These are phyloP conservation scores for Agriotes lineatus DNA, from an alignment of 2,888 invertebrate genomes.

Conservation along the genomic window DNA sequence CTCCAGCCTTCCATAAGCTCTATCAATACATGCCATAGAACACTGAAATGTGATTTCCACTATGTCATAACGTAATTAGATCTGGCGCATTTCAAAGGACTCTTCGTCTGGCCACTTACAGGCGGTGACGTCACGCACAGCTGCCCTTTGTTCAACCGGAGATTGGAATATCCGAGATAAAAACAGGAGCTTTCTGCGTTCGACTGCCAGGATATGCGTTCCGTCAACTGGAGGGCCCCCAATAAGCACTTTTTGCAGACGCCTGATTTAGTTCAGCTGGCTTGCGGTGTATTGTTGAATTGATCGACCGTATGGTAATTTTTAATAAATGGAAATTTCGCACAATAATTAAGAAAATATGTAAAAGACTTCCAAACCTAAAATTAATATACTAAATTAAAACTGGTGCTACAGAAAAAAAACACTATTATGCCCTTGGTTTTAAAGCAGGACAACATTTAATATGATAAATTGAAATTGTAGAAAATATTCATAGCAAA, in stretches of 20 bases:
- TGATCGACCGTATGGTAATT: no score
- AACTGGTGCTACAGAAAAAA: no score
- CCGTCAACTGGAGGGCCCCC: conserved; percentile 34
- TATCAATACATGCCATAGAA: conserved; percentile 45
- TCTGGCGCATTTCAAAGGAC: conserved; percentile 56
- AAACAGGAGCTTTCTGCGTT: conserved; percentile 40
- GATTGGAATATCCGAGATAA: conserved; percentile 56
- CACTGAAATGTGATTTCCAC: conserved; percentile 53
- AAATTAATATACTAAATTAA: no score
- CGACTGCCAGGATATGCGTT: conserved; percentile 42
- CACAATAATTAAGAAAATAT: no score
- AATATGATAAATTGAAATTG: no score
- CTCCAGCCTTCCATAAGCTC: conserved; percentile 30
- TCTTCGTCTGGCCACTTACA: conserved; percentile 53
- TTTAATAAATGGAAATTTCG: no score
- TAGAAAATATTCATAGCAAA: no score
- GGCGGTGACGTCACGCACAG: conserved; percentile 55
- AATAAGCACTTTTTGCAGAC: conserved; percentile 19
- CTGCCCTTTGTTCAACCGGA: conserved; percentile 57
- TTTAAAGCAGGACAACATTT: no score
- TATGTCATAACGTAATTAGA: conserved; percentile 55
- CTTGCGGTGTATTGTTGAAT: no score
- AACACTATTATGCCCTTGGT: no score
- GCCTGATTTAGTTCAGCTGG: no score
- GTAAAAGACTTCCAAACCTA: no score